Evolutionary conservation across 2,797 vertebrate genomes (phyloP).

Genomic region (Helarctos malayanus): DNA sequence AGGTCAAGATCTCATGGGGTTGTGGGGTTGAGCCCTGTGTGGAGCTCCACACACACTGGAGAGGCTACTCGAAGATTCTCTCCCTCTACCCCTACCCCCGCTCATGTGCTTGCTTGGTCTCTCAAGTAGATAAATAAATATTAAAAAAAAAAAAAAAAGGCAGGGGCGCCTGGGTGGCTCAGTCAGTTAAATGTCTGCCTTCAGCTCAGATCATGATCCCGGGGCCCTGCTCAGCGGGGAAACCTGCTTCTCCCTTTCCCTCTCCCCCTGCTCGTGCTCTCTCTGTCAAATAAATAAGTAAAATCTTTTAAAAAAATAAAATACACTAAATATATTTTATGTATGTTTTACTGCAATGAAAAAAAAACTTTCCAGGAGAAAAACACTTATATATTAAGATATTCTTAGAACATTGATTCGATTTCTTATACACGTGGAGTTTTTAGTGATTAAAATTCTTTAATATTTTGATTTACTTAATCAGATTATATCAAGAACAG

Average conservation of each 20-base stretch:
- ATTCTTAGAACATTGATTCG: constrained; percentile 31
- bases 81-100: not conserved
- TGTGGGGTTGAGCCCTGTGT: not conserved
- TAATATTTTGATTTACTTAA: constrained; percentile 46
- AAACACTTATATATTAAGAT: not conserved
- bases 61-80: not conserved
- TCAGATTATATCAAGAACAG: not conserved
- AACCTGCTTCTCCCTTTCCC: not conserved
- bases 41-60: not conserved
- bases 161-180: not conserved
- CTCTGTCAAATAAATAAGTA: not conserved
- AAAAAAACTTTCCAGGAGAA: not conserved
- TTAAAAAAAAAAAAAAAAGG: not conserved
- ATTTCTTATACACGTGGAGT: not conserved
- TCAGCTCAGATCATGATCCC: no score
- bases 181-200: not conserved
- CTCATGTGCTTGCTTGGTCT: no score
- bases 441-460: constrained; percentile 27
- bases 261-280: not conserved
- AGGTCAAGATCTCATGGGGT: not conserved
- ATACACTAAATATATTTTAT: not conserved
- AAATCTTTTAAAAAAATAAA: not conserved
- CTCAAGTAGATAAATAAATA: not conserved
- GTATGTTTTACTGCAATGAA: not conserved
- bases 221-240: not conserved